These are phyloP conservation scores for Spatulosminthurus flaviceps DNA, from an alignment of 2,888 invertebrate species.

Conservation along the genomic window DNA sequence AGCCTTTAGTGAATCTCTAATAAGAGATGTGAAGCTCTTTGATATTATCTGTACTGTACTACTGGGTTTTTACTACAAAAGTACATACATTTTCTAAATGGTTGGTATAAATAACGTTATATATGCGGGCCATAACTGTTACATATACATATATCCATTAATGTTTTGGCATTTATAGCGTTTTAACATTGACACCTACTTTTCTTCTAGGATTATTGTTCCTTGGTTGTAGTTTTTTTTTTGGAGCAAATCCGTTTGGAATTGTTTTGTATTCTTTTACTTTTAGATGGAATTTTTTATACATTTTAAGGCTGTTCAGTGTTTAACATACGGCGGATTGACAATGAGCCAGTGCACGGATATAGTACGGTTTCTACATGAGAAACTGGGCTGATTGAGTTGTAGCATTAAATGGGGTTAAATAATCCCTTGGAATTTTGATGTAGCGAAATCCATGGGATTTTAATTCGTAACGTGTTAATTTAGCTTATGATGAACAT, in stretches of 20 bases:
- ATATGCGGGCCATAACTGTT: no score
- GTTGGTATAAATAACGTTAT: no score
- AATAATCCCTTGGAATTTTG: neutral
- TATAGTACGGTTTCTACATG: no score
- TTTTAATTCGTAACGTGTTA: neutral
- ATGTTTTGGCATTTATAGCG: neutral
- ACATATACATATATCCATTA: neutral
- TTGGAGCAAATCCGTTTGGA: neutral
- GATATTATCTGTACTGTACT: no score
- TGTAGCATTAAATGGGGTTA: no score
- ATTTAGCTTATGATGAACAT: neutral
- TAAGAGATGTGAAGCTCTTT: no score
- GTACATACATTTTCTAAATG: no score
- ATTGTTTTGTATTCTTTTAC: neutral
- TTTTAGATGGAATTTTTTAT: neutral
- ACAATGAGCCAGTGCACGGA: no score
- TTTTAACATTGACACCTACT: neutral
- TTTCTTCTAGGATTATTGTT: neutral
- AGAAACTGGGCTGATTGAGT: no score
- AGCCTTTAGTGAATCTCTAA: no score
- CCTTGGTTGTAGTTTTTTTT: neutral
- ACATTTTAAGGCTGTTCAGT: neutral
- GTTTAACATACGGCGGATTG: no score
- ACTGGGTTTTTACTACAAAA: no score
- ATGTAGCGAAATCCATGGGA: neutral